Evolutionary conservation across 2,113 vertebrate species (phyloP), one percentile per base, ranked within the genome.

Genomic region (Pogona vitticeps): DNA sequence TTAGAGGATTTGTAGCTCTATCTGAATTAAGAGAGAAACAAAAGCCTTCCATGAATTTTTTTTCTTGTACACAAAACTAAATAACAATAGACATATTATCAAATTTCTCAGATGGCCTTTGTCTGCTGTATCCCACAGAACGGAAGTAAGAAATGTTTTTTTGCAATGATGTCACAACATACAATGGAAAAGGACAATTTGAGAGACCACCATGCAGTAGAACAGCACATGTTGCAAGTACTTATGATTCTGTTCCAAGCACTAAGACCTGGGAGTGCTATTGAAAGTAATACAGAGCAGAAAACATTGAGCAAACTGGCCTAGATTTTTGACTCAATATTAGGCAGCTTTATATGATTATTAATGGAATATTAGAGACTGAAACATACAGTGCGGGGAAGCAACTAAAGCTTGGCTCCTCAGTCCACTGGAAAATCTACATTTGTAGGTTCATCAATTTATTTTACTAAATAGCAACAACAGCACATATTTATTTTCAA

Each of bases 1-100:
- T 99, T 83, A 98, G 92, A 67, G 99, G 98, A 86, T 98, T 99
- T 42, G 99, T 99, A 14, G 98, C 98, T 94, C 97, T 98, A 90
- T 99, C 98, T 99, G 94, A n/a, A 86, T 81, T 17, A 33, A 1
- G 18, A 88, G 46, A 91, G 28, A 59, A 58, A 59, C 83, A 65
- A 4, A 73, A 65, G n/a, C 10, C 20, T 73, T 78, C 38, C 38
- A 9, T 63, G 28, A 26, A 0, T 67, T 26, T 59, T 1, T 17
- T 63, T 56, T 56, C 20, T 23, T 26, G 52, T 15, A 75, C 75
- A 9, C 52, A 80, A 18, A 26, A 83, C 10, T 72, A 28, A 70
- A 68, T 28, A 71, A 21, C 8, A 75, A 63, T 36, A 17, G 70
- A 1, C 20, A 33, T 68, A 23, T 28, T 67, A n/a, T n/a, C n/a